A percentile compares a stretch with the other conserved stretches of the same genome.
These are phyloP conservation scores for Trichonephila inaurata DNA, from an alignment of 1,140 invertebrate species.

Conservation along the genomic window DNA sequence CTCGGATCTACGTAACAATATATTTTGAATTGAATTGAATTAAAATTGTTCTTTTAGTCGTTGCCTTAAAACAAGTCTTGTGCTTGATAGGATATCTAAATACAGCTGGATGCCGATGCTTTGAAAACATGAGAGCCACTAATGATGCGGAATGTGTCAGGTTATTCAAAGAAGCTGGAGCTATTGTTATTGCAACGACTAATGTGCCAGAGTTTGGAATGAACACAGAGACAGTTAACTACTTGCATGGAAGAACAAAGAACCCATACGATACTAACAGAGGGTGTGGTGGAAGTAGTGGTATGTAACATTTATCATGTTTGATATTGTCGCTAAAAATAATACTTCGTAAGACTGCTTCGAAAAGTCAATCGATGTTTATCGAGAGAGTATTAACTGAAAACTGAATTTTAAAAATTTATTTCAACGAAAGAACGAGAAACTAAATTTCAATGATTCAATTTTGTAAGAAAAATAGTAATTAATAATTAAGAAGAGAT, in stretches of 20 bases:
- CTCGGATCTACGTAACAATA: too few relatives aligned
- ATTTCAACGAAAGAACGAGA: too few relatives aligned
- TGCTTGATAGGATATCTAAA: conserved; percentile 83
- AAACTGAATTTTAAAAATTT: too few relatives aligned
- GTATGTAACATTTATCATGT: conserved; percentile 18
- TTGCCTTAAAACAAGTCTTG: too few relatives aligned
- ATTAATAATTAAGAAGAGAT: too few relatives aligned
- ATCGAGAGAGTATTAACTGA: too few relatives aligned
- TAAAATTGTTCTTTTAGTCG: too few relatives aligned
- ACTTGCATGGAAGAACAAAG: conserved; percentile 90
- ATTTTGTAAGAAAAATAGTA: too few relatives aligned
- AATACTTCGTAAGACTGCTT: too few relatives aligned
- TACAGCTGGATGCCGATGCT: conserved; percentile 45
- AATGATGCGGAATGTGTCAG: conserved; percentile 86
- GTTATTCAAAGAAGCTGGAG: conserved; percentile 86
- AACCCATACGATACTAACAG: conserved; percentile 94
- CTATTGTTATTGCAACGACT: conserved; percentile 88
- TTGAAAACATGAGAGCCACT: conserved; percentile 84
- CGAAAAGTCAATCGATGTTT: too few relatives aligned
- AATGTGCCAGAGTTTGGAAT: conserved; percentile 92
- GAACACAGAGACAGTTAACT: conserved; percentile 94
- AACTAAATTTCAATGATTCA: too few relatives aligned
- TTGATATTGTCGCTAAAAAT: neutral
- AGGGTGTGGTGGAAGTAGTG: conserved; percentile 87
- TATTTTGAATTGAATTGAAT: too few relatives aligned